Evolutionary conservation across 2,113 vertebrate species (phyloP), one percentile per base, ranked within the genome.

Genomic region (Morone saxatilis): DNA sequence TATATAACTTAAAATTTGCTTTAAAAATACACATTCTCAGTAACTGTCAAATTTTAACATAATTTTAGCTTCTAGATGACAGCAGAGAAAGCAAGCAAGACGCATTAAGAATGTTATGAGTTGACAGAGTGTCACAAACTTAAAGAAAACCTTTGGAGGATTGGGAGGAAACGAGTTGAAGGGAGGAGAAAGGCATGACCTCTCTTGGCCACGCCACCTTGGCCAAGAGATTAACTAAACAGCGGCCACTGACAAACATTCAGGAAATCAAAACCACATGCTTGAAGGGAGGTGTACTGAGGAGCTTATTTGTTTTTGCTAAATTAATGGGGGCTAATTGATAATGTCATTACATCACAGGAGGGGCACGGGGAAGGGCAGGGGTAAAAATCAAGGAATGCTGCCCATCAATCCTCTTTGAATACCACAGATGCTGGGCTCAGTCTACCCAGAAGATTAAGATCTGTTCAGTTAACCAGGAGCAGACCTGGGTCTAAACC

Each of bases 261-360:
- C 89, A 94, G 94, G 94, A 95, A 96, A 96, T 95, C 92, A 94
- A 92, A 94, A 95, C 93, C 95, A 96, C 91, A 95, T 96, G 95
- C 90, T 90, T 16, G 75, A 80, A 85, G 91, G 91, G 91, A 89
- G 93, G 88, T 77, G 81, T 60, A 81, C 89, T 68, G 81, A 83
- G 86, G 87, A 83, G 93, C 92, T 95, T 96, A 95, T 96, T 96
- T 96, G 94, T 94, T 95, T 96, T 94, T 94, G 90, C 88, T 88
- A 95, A 96, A 96, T 96, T 94, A 96, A 95, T 96, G 95, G 92
- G 84, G 89, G 90, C 95, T 96, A 96, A 95, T 96, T 96, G 94
- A 94, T 95, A 94, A 95, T 94, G 94, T 94, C 94, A 93, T 95
- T 94, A 95, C 94, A 93, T 95, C 93, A 94, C 25, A 66, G 89